Evolutionary conservation across 2,113 vertebrate species (phyloP).

Genomic region (Edolisoma coerulescens): DNA sequence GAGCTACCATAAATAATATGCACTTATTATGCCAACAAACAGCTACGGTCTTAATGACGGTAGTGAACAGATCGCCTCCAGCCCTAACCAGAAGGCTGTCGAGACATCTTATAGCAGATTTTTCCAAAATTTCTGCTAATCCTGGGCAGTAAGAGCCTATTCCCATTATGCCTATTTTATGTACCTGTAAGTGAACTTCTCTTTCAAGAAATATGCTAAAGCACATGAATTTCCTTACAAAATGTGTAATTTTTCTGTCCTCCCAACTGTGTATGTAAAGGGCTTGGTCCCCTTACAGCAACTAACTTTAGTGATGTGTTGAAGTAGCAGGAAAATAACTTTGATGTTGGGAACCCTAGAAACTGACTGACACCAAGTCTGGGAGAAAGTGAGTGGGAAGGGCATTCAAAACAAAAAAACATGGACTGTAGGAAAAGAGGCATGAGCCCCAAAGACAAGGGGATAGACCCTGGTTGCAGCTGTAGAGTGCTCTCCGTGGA

Average conservation of each 20-base stretch:
- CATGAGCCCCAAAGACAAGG: neutral
- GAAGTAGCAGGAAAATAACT: neutral
- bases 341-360: neutral
- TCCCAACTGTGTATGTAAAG: neutral
- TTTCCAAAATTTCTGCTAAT: neutral
- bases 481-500: neutral
- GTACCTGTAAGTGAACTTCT: neutral
- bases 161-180: neutral
- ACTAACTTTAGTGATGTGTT: neutral
- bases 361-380: neutral
- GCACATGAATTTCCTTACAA: neutral
- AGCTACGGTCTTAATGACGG: neutral
- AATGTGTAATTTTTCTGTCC: neutral
- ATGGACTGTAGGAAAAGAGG: neutral
- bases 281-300: neutral
- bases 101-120: neutral
- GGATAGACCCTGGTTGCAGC: neutral
- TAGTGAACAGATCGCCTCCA: neutral
- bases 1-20: fast-evolving
- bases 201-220: neutral
- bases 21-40: neutral
- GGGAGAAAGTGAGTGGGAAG: neutral
- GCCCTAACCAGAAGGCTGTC: neutral
- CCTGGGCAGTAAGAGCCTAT: neutral
- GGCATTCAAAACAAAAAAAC: neutral